phyloP scores from a whole-genome alignment of 2,113 vertebrate genomes.

The Tetrax tetrax region DNA sequence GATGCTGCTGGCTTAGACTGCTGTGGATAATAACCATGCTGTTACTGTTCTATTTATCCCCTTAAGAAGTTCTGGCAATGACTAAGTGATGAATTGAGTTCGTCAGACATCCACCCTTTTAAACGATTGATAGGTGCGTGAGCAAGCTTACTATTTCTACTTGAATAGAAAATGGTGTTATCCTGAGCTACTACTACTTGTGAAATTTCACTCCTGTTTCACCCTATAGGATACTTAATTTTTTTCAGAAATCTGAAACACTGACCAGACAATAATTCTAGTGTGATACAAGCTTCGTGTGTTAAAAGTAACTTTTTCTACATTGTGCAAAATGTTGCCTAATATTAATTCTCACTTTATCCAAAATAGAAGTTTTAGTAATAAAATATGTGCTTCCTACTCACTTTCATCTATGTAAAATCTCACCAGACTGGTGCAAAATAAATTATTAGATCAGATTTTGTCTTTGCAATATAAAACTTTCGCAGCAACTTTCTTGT shows the following conservation, averaged over 20 bases:
- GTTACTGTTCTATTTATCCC: constrained; percentile 17
- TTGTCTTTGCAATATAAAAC: background rate
- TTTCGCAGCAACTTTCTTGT: too few relatives aligned
- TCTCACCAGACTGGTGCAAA: background rate
- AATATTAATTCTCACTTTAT: background rate
- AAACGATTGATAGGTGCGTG: constrained; percentile 1
- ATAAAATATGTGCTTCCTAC: background rate
- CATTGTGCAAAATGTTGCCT: background rate
- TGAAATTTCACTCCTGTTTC: background rate
- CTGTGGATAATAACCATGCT: background rate
- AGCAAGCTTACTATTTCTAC: background rate
- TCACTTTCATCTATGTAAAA: background rate
- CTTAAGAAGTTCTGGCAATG: constrained; percentile 5
- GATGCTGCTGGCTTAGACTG: background rate
- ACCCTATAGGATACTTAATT: background rate
- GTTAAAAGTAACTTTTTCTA: background rate
- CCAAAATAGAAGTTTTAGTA: background rate
- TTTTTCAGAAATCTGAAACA: background rate
- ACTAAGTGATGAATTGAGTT: constrained; percentile 37
- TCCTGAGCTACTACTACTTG: background rate
- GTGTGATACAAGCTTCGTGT: background rate
- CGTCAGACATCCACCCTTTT: constrained; percentile 45
- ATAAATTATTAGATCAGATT: background rate
- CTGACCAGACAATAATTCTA: background rate
- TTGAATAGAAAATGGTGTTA: background rate